Percentiles rank a stretch among this genome's conserved stretches.
These are phyloP conservation scores for Steromphala cineraria DNA, from an alignment of 2,888 invertebrate species.

Conservation along the genomic window DNA sequence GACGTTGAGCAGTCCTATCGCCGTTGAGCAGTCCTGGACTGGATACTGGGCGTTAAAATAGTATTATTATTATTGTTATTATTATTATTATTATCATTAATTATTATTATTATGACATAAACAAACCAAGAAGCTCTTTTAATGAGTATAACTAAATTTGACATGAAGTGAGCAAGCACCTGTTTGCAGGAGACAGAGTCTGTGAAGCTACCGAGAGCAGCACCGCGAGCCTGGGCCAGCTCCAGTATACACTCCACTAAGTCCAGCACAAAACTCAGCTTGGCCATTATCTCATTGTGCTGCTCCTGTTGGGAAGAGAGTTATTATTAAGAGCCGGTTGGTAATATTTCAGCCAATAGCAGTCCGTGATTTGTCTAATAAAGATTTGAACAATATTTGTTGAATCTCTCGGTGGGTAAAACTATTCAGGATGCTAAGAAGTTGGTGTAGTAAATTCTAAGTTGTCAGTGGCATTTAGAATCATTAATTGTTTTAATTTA, in stretches of 20 bases:
- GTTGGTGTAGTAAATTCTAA: background rate
- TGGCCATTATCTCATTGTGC: slow-evolving; percentile 97
- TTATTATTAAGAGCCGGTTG: background rate
- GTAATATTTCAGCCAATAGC: no score
- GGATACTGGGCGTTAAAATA: no score
- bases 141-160: no score
- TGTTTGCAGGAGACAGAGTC: slow-evolving; percentile 58
- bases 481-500: no score
- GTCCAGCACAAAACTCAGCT: slow-evolving; percentile 96
- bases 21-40: no score
- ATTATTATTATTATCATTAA: background rate
- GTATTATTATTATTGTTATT: no score
- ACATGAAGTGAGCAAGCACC: slow-evolving; percentile 25
- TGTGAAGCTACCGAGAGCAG: slow-evolving; percentile 71
- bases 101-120: background rate
- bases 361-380: no score
- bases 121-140: no score
- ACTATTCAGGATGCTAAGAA: background rate
- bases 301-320: slow-evolving; percentile 81
- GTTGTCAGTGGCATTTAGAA: no score
- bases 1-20: no score
- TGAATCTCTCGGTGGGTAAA: no score
- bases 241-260: slow-evolving; percentile 96
- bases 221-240: slow-evolving; percentile 77
- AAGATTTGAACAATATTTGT: no score